Percentiles rank a stretch among this genome's conserved stretches.
These are phyloP conservation scores for Leucania comma DNA, from an alignment of 2,888 invertebrate species.

Conservation along the genomic window DNA sequence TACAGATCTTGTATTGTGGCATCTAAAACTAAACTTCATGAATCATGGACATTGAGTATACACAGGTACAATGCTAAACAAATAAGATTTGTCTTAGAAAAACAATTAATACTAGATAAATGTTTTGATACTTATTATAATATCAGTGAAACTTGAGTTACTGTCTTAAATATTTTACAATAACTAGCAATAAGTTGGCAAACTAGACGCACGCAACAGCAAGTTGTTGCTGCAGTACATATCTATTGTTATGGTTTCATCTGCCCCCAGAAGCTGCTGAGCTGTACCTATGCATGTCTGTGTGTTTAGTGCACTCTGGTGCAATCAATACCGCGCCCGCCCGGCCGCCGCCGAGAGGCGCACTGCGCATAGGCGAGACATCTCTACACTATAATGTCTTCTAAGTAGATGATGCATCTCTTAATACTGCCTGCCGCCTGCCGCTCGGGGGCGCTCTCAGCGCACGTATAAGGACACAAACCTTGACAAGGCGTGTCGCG, in stretches of 20 bases:
- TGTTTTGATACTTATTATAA: neutral
- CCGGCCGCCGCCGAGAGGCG: constrained; percentile 6
- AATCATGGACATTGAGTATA: neutral
- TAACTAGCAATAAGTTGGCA: neutral
- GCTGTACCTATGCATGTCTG: no score
- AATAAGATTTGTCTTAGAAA: neutral
- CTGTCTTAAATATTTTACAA: neutral
- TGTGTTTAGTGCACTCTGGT: neutral
- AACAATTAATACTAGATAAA: neutral
- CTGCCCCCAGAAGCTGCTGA: no score
- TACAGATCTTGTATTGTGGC: no score
- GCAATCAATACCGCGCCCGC: constrained; percentile 14
- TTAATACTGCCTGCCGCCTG: neutral
- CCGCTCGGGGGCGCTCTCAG: neutral
- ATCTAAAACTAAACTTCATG: neutral
- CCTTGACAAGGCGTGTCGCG: constrained; percentile 51
- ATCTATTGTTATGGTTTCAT: neutral
- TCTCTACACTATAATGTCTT: neutral
- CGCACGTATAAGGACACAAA: constrained; percentile 30
- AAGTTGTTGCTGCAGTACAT: neutral
- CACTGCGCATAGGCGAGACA: neutral
- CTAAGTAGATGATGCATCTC: constrained; percentile 17
- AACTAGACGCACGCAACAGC: neutral
- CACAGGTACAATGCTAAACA: neutral
- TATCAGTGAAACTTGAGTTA: neutral